A percentile compares a stretch with the other conserved stretches of the same genome.
Evolutionary conservation across 2,113 vertebrate genomes (phyloP).

Genomic region (Rousettus leschenaultii): DNA sequence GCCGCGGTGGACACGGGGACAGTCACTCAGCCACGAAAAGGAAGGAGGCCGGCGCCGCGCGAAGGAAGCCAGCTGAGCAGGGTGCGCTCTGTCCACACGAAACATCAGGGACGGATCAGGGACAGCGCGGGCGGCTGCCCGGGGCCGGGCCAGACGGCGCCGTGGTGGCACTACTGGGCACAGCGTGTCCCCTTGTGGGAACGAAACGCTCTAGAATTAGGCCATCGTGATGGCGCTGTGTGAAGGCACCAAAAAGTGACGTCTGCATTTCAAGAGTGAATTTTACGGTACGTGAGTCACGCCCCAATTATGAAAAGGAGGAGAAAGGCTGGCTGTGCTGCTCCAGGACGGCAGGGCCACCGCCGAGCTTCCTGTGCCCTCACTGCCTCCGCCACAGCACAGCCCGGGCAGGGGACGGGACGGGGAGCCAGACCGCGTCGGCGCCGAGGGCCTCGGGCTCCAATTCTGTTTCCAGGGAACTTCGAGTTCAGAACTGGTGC

Average conservation of each 20-base stretch:
- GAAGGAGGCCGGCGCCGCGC: too few relatives aligned
- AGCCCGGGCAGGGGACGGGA: neutral
- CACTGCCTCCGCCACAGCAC: fast-evolving
- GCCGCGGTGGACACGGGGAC: too few relatives aligned
- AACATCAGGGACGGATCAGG: neutral
- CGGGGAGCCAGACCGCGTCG: too few relatives aligned
- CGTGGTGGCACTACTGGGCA: neutral
- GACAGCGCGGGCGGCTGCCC: fast-evolving
- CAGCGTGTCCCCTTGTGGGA: too few relatives aligned
- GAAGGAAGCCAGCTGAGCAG: too few relatives aligned
- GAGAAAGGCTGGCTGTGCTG: neutral
- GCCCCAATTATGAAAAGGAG: neutral
- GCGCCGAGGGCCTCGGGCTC: too few relatives aligned
- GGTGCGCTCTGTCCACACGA: too few relatives aligned
- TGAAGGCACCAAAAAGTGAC: neutral
- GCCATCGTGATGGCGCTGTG: neutral
- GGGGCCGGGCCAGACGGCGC: too few relatives aligned
- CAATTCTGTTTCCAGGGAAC: neutral
- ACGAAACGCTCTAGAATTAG: neutral
- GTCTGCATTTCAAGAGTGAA: neutral
- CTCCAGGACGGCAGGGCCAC: neutral
- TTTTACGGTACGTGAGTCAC: neutral
- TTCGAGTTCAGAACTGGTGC: fast-evolving
- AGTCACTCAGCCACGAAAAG: neutral
- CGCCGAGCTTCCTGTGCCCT: neutral